phyloP scores from a whole-genome alignment of 1,140 invertebrate species.

The Microvelia longipes region DNA sequence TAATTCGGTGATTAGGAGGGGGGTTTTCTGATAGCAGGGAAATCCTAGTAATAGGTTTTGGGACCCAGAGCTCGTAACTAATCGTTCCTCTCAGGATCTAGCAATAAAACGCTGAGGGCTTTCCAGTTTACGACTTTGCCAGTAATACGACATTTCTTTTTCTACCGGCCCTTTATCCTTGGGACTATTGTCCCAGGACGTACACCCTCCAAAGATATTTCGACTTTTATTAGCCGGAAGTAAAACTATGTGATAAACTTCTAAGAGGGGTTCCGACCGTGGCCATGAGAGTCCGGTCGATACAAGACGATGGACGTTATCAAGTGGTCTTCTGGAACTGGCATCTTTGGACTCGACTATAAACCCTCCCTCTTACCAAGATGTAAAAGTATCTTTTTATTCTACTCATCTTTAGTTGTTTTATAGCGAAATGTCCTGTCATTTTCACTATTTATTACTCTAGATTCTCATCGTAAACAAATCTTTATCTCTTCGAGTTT shows the following conservation, averaged over 20 bases:
- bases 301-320: neutral
- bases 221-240: neutral
- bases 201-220: neutral
- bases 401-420: too few species aligned
- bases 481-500: too few species aligned
- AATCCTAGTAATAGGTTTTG: neutral
- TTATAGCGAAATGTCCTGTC: too few species aligned
- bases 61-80: neutral
- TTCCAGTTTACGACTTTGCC: neutral
- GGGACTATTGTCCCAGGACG: neutral
- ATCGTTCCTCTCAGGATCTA: neutral
- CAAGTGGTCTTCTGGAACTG: too few species aligned
- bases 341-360: too few species aligned
- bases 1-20: neutral
- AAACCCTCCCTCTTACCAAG: too few species aligned
- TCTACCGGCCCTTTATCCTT: neutral
- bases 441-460: too few species aligned
- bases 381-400: too few species aligned
- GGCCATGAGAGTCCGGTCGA: neutral
- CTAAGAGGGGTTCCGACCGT: neutral
- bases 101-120: neutral
- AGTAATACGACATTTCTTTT: neutral
- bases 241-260: neutral
- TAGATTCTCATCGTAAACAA: too few species aligned
- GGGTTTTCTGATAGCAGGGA: neutral